These are phyloP conservation scores for Anthrax anthrax DNA, from an alignment of 2,888 invertebrate species.

Conservation along the genomic window DNA sequence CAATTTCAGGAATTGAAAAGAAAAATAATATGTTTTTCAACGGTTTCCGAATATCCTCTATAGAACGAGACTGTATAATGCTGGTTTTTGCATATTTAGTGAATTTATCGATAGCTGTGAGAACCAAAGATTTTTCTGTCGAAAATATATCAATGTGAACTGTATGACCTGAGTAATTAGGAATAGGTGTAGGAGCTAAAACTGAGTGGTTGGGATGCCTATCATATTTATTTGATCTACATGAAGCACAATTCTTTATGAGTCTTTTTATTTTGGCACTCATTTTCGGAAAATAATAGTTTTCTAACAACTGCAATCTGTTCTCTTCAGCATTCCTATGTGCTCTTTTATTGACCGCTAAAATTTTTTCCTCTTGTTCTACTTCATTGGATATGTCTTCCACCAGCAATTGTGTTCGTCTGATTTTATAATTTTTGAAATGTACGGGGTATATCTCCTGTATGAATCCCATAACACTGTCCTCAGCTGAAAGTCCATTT, in stretches of 20 bases:
- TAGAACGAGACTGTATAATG: not conserved
- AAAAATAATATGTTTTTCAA: not conserved
- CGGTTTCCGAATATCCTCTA: not conserved
- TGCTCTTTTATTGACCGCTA: slow-evolving; percentile 8
- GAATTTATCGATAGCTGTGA: not conserved
- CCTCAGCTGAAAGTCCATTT: not conserved
- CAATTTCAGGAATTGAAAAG: not conserved
- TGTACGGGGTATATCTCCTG: not conserved
- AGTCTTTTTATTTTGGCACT: not conserved
- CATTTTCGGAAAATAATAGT: slow-evolving; percentile 1
- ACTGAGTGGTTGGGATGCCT: slow-evolving; percentile 6
- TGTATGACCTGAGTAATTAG: not conserved
- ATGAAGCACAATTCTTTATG: not conserved
- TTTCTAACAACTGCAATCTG: not conserved
- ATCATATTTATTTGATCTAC: slow-evolving; percentile 1
- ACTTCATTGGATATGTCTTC: slow-evolving; percentile 7
- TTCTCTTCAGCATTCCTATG: slow-evolving; percentile 9
- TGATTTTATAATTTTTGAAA: slow-evolving; percentile 1
- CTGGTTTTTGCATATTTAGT: not conserved
- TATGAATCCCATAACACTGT: not conserved
- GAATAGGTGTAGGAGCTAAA: not conserved
- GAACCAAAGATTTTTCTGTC: not conserved
- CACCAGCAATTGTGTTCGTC: slow-evolving; percentile 5
- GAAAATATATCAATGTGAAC: not conserved
- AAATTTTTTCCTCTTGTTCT: slow-evolving; percentile 9